Conservation (phyloP, 2,888 invertebrate species). For the Chalcis sispes region DNA sequence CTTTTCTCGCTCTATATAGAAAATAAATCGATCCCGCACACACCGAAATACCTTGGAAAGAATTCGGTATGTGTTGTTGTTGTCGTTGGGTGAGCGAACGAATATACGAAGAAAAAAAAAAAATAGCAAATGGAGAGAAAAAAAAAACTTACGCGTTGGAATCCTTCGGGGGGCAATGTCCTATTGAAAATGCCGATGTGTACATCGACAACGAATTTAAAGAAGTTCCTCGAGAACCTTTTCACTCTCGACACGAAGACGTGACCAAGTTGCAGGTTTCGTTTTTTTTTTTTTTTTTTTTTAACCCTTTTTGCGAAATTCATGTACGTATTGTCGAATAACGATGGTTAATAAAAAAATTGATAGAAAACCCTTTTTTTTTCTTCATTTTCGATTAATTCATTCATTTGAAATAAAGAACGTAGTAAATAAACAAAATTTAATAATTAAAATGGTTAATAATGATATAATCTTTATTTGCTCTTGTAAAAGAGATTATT, state of each 20-base stretch:
- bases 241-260: slow-evolving; percentile 15
- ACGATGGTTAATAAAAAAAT: too few relatives aligned
- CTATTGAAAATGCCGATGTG: neutral
- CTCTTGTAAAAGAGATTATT: too few relatives aligned
- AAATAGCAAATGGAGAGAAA: neutral
- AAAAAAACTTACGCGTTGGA: neutral
- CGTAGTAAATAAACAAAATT: too few relatives aligned
- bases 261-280: neutral
- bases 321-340: too few relatives aligned
- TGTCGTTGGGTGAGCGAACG: slow-evolving; percentile 57
- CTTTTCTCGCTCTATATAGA: slow-evolving; percentile 16
- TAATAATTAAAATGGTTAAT: too few relatives aligned
- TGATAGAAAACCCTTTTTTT: too few relatives aligned
- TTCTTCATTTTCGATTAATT: too few relatives aligned
- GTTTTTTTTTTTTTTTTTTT: neutral
- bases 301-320: neutral
- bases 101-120: slow-evolving; percentile 57
- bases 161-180: slow-evolving; percentile 23
- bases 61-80: slow-evolving; percentile 53
- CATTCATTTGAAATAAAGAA: too few relatives aligned
- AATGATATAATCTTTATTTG: too few relatives aligned
- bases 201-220: slow-evolving; percentile 21
- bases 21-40: slow-evolving; percentile 53
- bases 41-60: slow-evolving; percentile 46
- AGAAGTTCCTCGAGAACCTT: slow-evolving; percentile 21